Conservation (phyloP, 2,113 vertebrate genomes). For the Odontesthes bonariensis region DNA sequence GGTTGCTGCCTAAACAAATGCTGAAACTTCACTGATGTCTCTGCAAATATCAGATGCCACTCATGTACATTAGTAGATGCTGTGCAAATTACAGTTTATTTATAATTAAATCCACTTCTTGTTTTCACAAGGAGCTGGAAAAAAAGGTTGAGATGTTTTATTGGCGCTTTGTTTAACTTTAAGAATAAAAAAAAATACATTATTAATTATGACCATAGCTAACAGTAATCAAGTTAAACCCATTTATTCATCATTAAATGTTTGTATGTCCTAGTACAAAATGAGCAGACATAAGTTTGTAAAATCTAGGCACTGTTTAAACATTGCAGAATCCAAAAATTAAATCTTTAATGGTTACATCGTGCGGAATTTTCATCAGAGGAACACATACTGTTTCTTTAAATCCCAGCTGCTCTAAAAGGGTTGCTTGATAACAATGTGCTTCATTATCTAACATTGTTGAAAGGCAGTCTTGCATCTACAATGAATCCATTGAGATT, state of each 20-base stretch:
- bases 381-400: conserved; percentile 11
- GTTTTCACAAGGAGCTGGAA: neutral
- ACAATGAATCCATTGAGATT: too few relatives aligned
- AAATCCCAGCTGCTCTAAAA: conserved; percentile 42
- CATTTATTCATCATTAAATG: too few relatives aligned
- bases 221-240: too few relatives aligned
- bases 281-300: too few relatives aligned
- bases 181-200: neutral
- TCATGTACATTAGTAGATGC: neutral
- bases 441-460: neutral
- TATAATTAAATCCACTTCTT: neutral
- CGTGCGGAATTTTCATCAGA: conserved; percentile 43
- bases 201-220: neutral
- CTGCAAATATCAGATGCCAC: conserved; percentile 1
- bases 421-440: neutral
- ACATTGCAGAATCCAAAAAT: neutral
- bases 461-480: too few relatives aligned
- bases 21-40: neutral
- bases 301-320: too few relatives aligned
- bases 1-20: neutral
- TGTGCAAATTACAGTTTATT: neutral
- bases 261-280: too few relatives aligned
- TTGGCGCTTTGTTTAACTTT: too few relatives aligned
- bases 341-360: conserved; percentile 56
- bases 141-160: neutral